Evolutionary conservation across 1,140 invertebrate genomes (phyloP), one percentile per base, ranked within the genome.

Genomic region (Macrobrachium nipponense): DNA sequence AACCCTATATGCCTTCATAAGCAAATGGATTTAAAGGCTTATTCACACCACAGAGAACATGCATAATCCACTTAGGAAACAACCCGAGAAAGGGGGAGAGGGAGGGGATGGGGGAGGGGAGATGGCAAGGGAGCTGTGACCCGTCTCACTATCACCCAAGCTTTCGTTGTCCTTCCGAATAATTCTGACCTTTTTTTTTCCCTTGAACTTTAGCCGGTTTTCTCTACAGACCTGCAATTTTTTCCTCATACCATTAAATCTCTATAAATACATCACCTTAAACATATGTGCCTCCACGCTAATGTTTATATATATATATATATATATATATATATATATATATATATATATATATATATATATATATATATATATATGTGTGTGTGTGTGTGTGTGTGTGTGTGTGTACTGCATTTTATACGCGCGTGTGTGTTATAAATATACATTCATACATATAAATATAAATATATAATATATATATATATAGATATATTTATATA

Each of bases 321-420:
- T 66, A 66, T 66, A 66, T 66, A 66, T 66, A 66, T 66, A 66
- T 66, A 66, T 66, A 66, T 66, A 66, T 66, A 66, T 66, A 66
- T 66, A 66, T 66, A 66, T 66, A 66, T 66, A 66, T 66, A 66
- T 15, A 66, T 17, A 66, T 17, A 66, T 27, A 66, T 27, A 66
- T 66, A 70, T 14, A 23, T 20, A 70, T 0, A 20, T 70, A 23
- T 70, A 70, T 23, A 70, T 17, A 70, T 20, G 5, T 36, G n/a
- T n/a, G n/a, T n/a, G n/a, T n/a, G n/a, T n/a, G n/a, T n/a, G n/a
- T n/a, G n/a, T n/a, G n/a, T n/a, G n/a, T n/a, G n/a, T n/a, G n/a
- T n/a, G n/a, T n/a, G n/a, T n/a, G n/a, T n/a, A n/a, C n/a, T n/a
- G n/a, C n/a, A n/a, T n/a, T n/a, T n/a, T n/a, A n/a, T n/a, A n/a